Evolutionary conservation across 2,888 invertebrate species (phyloP), one percentile per base, ranked within the genome.

Genomic region (Melikaiella ostensackeni): DNA sequence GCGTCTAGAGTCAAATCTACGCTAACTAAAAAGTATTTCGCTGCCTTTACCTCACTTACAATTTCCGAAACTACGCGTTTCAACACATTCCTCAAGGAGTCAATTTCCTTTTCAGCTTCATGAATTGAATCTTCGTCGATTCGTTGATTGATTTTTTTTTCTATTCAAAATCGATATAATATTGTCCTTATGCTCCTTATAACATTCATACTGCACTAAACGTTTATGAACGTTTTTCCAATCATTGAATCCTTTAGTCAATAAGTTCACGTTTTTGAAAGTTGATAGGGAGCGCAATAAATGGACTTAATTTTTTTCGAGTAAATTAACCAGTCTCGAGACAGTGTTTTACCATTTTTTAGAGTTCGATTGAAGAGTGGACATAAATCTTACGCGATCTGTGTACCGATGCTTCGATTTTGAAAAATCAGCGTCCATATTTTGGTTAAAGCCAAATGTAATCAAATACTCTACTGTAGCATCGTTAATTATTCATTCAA

Each of bases 11-110:
- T 9, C 2, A 1, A 35, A 11, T 35, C 35, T 35, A 35, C 11
- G 35, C 35, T 35, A 11, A 35, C 11, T 35, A 11, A 35, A 0
- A 35, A 35, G 9, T 35, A 35, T 11, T 11, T 35, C 0, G 35
- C 35, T 11, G 2, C 2, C 11, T 35, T 1, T 11, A 35, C 1
- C 1, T 35, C 11, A 35, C 11, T 35, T 9, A 50, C 19, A 8
- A 50, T 50, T 50, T n/a, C 19, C 7, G 1, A 19, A 19, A n/a
- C 19, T 19, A 19, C 7, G 19, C 46, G 4, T 77, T 77, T 83
- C 38, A 85, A 70, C 70, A 85, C 83, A 50, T 84, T 84, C 79
- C 76, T 82, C 84, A 84, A 86, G 80, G 86, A 86, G 73, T 33
- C 33, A 33, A 75, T 77, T 80, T 81, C 55, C 11, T 66, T 74